phyloP scores from a whole-genome alignment of 2,888 invertebrate genomes.

The Melolontha melolontha region DNA sequence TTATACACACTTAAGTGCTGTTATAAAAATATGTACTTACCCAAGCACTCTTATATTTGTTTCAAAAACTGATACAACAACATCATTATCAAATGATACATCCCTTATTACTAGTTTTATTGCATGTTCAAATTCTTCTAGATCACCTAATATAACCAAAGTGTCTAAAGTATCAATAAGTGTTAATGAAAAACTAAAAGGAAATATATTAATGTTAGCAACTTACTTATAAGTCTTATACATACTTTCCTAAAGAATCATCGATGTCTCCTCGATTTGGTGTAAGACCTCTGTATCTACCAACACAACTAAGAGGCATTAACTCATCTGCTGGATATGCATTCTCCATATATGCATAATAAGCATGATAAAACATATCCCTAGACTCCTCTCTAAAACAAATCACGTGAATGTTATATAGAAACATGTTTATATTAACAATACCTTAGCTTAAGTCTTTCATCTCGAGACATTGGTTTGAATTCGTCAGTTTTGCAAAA shows the following conservation, averaged over 20 bases:
- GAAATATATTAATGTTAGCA: not conserved
- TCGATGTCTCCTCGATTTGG: slow-evolving; percentile 96
- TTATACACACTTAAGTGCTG: no score
- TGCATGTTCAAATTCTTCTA: slow-evolving; percentile 94
- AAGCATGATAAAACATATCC: slow-evolving; percentile 98
- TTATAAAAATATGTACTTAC: slow-evolving; percentile 63
- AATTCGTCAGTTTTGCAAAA: slow-evolving; percentile 36
- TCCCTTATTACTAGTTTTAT: slow-evolving; percentile 87
- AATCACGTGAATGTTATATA: not conserved
- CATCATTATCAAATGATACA: slow-evolving; percentile 93
- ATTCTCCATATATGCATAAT: slow-evolving; percentile 95
- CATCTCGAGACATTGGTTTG: slow-evolving; percentile 52
- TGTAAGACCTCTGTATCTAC: slow-evolving; percentile 89
- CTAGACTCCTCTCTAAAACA: slow-evolving; percentile 84
- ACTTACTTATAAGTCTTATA: slow-evolving; percentile 45
- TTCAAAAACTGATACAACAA: slow-evolving; percentile 97
- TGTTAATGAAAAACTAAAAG: slow-evolving; percentile 90
- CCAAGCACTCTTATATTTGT: slow-evolving; percentile 98
- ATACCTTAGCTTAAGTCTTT: slow-evolving; percentile 54
- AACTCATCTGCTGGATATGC: slow-evolving; percentile 99
- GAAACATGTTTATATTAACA: not conserved
- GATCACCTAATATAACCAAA: slow-evolving; percentile 89
- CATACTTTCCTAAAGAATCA: slow-evolving; percentile 97
- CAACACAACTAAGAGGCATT: slow-evolving; percentile 96
- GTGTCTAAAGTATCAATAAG: slow-evolving; percentile 95